A percentile compares a stretch with the other conserved stretches of the same genome.
These are phyloP conservation scores for Idaea biselata DNA, from an alignment of 2,888 invertebrate species.

Conservation along the genomic window DNA sequence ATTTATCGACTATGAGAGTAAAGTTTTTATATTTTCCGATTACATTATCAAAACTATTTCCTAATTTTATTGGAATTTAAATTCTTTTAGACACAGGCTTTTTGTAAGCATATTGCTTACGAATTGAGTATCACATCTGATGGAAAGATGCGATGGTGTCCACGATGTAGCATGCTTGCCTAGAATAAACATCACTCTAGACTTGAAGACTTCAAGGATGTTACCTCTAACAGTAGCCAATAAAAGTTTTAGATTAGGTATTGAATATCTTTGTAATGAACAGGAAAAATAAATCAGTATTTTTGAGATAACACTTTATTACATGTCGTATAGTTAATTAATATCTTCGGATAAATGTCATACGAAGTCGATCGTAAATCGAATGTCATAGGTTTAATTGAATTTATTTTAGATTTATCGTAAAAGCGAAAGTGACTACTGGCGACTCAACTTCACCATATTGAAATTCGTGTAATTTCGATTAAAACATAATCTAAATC, in stretches of 20 bases:
- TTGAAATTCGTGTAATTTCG: too few species aligned
- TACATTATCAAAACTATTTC: too few species aligned
- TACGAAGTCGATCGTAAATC: conserved; percentile 1
- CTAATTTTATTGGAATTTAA: too few species aligned
- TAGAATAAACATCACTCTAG: too few species aligned
- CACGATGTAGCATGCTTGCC: too few species aligned
- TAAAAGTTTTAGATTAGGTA: not conserved
- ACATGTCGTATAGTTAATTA: conserved; percentile 2
- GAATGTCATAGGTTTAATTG: not conserved
- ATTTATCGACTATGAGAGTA: too few species aligned
- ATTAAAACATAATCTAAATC: too few species aligned
- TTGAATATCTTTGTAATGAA: not conserved
- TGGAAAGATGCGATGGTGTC: too few species aligned
- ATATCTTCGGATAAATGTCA: not conserved
- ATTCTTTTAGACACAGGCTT: too few species aligned
- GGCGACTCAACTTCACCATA: not conserved
- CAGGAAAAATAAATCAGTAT: conserved; percentile 1
- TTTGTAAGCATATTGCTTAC: too few species aligned
- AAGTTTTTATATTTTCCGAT: too few species aligned
- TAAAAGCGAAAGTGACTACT: not conserved
- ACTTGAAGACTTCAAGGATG: not conserved
- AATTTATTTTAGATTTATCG: not conserved
- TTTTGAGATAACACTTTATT: conserved; percentile 6
- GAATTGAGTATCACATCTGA: too few species aligned
- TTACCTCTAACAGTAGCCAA: not conserved